Base-by-base conservation (phyloP, 2,888 invertebrate species). In the Emmelina monodactyla region DNA sequence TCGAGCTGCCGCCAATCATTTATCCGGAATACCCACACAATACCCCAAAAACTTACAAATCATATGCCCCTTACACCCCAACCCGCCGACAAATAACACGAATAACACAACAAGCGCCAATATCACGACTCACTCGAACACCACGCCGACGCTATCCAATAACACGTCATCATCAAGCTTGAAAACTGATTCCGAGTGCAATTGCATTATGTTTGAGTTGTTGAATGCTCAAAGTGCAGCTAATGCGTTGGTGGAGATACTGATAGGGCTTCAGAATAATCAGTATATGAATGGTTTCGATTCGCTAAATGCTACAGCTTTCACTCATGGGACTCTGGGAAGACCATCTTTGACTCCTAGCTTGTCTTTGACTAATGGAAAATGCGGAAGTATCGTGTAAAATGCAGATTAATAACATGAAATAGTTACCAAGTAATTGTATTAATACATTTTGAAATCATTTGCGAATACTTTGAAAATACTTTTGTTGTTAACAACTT, bases 1-100 rank as follows among this genome's bases (percentile, higher is more conserved):
- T 9, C 72, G 78, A 2, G 75, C 79, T 1, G 80, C 81, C n/a
- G 75, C 76, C 40, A 72, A 76, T 50, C 80, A 81, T 42, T 62
- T 81, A 2, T 63, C 75, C 0, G 73, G 75, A 6, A 75, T 79
- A 33, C 79, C 81, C 28, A 46, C 58, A 0, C 79, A 75, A 42
- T 64, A 58, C 50, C 75, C 78, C 25, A 52, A 50, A 16, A 54
- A 51, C 37, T 54, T 80, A 12, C 80, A 80, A 41, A 60, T 80
- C 0, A 31, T 60, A 16, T 80, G 80, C 47, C 75, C 76, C 0
- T 50, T 78, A 7, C 80, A 80, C 58, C 61, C 75, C 33, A 43
- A 40, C 40, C 64, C 67, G 0, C 65, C 70, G 19, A 45, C 51
- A 16, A 39, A 38, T 16, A 45, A 44, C 33, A 49, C 50, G 28